These are phyloP conservation scores for Lepilemur ruficaudatus DNA, from an alignment of 2,797 vertebrate species.

Conservation along the genomic window DNA sequence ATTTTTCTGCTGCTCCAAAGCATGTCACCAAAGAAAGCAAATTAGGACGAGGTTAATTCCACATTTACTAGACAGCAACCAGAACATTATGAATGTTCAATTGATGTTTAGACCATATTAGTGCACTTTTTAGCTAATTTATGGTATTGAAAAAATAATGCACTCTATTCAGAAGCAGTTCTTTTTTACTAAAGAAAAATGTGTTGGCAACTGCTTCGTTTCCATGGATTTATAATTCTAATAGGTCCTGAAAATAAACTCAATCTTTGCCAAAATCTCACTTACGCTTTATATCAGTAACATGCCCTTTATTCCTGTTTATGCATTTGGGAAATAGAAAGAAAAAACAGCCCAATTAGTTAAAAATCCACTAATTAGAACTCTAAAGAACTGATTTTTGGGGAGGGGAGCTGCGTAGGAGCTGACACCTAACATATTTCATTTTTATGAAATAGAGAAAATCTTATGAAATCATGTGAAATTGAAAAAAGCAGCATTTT, in stretches of 20 bases:
- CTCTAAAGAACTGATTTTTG: conserved; percentile 9
- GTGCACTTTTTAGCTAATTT: conserved; percentile 18
- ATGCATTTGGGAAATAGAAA: conserved; percentile 50
- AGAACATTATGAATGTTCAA: conserved; percentile 6
- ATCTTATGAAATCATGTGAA: not conserved
- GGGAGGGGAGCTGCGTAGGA: conserved; percentile 4
- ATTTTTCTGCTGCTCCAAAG: conserved; percentile 13
- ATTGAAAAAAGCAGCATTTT: not conserved
- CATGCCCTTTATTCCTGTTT: conserved; percentile 45
- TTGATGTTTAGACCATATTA: conserved; percentile 18
- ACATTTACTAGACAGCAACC: not conserved
- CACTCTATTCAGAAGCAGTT: conserved; percentile 10
- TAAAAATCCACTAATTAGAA: conserved; percentile 59
- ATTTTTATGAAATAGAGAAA: conserved; percentile 41
- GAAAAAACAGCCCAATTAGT: conserved; percentile 40
- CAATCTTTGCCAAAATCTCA: conserved; percentile 60
- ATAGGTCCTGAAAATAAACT: conserved; percentile 67
- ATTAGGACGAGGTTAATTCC: not conserved
- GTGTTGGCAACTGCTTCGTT: conserved; percentile 51
- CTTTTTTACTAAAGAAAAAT: conserved; percentile 55
- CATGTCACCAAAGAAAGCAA: conserved; percentile 8
- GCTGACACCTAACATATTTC: conserved; percentile 35
- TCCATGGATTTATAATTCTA: conserved; percentile 67
- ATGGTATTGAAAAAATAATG: conserved; percentile 30
- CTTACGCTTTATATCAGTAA: conserved; percentile 63